Evolutionary conservation across 1,140 invertebrate genomes (phyloP).

Genomic region (Trichomalopsis sarcophagae): DNA sequence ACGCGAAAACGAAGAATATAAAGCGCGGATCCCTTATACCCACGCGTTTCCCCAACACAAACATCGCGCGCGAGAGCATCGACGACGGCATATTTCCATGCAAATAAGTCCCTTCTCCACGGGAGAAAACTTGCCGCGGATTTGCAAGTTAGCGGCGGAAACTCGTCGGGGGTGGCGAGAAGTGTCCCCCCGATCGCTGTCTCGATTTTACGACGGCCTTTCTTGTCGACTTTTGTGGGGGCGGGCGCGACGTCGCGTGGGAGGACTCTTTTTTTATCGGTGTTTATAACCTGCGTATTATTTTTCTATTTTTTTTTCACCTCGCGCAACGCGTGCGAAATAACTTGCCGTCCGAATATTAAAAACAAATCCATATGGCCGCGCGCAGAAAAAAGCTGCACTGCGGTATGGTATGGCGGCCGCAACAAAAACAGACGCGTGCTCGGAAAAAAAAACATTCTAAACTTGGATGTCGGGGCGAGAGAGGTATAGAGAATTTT

Average conservation of each 20-base stretch:
- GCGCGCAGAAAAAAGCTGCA: background rate
- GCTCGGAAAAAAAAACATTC: background rate
- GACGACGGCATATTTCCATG: conserved; percentile 43
- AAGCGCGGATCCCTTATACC: background rate
- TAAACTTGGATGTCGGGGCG: background rate
- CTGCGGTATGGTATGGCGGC: no score
- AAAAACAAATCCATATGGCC: background rate
- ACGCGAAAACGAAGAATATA: background rate
- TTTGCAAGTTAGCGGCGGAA: conserved; percentile 28
- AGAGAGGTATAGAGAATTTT: background rate
- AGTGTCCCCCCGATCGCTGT: background rate
- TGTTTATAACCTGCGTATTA: background rate
- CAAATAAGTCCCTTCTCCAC: conserved; percentile 28
- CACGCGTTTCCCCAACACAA: background rate
- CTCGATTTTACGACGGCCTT: conserved; percentile 18
- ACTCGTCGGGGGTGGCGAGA: background rate
- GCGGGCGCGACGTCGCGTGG: no score
- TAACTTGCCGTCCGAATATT: background rate
- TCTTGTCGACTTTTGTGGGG: background rate
- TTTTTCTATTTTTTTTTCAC: background rate
- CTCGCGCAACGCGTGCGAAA: no score
- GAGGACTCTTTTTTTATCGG: background rate
- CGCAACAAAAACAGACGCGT: background rate
- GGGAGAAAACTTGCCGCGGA: conserved; percentile 35
- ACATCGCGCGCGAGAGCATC: background rate